Percentiles rank a stretch among this genome's conserved stretches.
Evolutionary conservation across 2,797 vertebrate species (phyloP).

Genomic region (Echeneis naucrates): DNA sequence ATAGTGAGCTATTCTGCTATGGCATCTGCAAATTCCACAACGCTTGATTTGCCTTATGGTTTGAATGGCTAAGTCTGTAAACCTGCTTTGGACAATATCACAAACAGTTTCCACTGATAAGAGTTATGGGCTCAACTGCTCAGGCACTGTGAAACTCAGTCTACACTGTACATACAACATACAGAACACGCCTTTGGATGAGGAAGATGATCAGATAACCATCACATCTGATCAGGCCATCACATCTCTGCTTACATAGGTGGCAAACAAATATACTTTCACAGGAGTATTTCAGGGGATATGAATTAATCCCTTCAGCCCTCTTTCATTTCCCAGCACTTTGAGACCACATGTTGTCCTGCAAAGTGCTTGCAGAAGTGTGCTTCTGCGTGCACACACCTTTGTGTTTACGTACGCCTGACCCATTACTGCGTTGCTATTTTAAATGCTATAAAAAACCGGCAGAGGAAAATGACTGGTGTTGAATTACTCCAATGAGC

Average conservation of each 20-base stretch:
- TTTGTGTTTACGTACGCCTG: conserved; percentile 31
- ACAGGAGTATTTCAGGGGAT: conserved; percentile 76
- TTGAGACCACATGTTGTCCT: conserved; percentile 81
- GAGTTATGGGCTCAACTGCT: conserved; percentile 8
- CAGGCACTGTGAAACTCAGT: conserved; percentile 10
- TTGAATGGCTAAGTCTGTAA: conserved; percentile 18
- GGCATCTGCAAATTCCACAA: neutral
- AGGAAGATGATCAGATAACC: conserved; percentile 71
- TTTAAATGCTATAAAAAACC: conserved; percentile 86
- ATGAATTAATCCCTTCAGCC: conserved; percentile 80
- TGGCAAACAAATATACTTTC: conserved; percentile 76
- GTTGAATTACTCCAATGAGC: conserved; percentile 82
- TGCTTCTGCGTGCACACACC: conserved; percentile 21
- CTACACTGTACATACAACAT: neutral
- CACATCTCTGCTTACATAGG: conserved; percentile 73
- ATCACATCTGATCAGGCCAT: conserved; percentile 59
- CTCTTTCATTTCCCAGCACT: conserved; percentile 82
- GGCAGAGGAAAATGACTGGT: conserved; percentile 76
- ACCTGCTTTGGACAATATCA: conserved; percentile 14
- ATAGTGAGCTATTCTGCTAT: neutral
- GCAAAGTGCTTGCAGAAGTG: conserved; percentile 75
- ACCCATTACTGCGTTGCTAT: conserved; percentile 80
- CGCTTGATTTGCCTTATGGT: conserved; percentile 14
- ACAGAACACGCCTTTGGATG: conserved; percentile 1
- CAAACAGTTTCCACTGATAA: conserved; percentile 20